phyloP scores from a whole-genome alignment of 2,797 vertebrate genomes.

The Phoebastria nigripes region DNA sequence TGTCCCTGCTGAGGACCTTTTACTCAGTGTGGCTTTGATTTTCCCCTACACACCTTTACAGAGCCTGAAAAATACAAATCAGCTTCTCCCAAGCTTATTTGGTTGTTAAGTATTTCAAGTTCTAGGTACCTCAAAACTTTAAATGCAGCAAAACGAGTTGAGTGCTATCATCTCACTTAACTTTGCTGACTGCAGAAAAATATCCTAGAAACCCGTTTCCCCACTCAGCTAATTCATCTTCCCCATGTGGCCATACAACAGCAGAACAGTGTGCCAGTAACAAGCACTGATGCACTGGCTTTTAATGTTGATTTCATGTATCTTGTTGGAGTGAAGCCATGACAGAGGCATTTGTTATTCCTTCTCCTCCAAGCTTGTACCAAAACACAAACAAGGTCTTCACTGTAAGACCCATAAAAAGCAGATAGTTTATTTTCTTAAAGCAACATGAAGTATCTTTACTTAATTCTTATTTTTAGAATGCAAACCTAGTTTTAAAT shows the following conservation, averaged over 20 bases:
- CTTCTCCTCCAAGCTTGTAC: background rate
- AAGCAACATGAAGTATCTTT: background rate
- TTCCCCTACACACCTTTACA: background rate
- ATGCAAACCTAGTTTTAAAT: background rate
- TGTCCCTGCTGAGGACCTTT: background rate
- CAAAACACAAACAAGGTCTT: background rate
- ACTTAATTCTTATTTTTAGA: background rate
- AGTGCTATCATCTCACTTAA: background rate
- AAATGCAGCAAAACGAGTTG: background rate
- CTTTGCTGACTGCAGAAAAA: conserved; percentile 22
- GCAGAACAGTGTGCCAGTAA: background rate
- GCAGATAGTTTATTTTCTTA: background rate
- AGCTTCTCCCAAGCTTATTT: background rate
- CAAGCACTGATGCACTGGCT: background rate
- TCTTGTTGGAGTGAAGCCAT: background rate
- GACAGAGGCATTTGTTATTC: background rate
- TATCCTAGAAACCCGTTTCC: background rate
- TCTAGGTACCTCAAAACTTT: background rate
- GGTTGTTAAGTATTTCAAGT: background rate
- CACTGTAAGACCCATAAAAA: background rate
- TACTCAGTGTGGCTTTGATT: background rate
- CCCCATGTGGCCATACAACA: background rate
- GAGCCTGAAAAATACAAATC: background rate
- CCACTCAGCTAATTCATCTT: conserved; percentile 18
- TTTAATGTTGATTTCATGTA: background rate